Evolutionary conservation across 2,888 invertebrate species (phyloP).

Genomic region (Lithodes maja): DNA sequence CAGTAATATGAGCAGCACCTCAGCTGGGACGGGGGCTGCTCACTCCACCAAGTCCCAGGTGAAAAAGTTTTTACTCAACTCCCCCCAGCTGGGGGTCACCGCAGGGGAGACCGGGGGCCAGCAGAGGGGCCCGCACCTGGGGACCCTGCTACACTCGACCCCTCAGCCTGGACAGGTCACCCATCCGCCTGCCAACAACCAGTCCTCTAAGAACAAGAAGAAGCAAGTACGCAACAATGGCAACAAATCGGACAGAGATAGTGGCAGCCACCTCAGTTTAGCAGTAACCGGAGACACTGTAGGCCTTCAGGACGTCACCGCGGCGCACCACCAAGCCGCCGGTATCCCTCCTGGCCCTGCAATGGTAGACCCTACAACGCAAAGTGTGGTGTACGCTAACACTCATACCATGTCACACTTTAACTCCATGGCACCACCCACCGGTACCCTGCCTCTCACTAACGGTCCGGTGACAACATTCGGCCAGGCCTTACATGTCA

Average conservation of each 20-base stretch:
- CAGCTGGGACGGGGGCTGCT: constrained; percentile 45
- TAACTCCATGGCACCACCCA: constrained; percentile 71
- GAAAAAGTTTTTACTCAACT: constrained; percentile 62
- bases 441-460: constrained; percentile 62
- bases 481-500: constrained; percentile 59
- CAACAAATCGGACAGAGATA: constrained; percentile 59
- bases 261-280: constrained; percentile 47
- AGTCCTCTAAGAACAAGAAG: constrained; percentile 66
- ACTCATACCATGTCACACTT: constrained; percentile 71
- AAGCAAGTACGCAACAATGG: constrained; percentile 55
- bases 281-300: constrained; percentile 39
- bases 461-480: constrained; percentile 56
- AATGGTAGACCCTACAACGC: constrained; percentile 55
- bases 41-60: constrained; percentile 66
- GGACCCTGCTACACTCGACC: constrained; percentile 48
- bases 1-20: constrained; percentile 57
- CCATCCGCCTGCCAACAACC: constrained; percentile 32
- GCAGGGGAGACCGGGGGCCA: constrained; percentile 58
- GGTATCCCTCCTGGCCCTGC: not conserved
- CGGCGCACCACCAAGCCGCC: constrained; percentile 43
- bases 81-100: constrained; percentile 52
- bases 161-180: constrained; percentile 33
- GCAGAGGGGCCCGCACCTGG: constrained; percentile 55
- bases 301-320: constrained; percentile 26
- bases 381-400: constrained; percentile 62